Evolutionary conservation across 2,113 vertebrate genomes (phyloP).

Genomic region (Meriones unguiculatus): DNA sequence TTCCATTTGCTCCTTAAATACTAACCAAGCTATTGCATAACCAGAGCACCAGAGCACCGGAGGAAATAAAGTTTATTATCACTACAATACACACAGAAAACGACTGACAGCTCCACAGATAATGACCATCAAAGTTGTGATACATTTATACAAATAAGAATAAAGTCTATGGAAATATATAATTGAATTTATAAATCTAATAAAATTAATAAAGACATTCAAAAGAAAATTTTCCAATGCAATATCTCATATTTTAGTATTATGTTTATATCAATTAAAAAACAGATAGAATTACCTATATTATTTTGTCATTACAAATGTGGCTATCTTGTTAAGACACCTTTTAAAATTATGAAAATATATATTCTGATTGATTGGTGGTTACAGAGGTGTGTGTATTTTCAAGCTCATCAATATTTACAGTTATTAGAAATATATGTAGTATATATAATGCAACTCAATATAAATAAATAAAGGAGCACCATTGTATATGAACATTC

Average conservation of each 20-base stretch:
- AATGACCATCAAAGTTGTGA: not conserved
- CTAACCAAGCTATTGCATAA: not conserved
- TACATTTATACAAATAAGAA: not conserved
- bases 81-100: not conserved
- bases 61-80: not conserved
- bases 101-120: not conserved
- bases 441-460: not conserved
- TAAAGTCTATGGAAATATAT: not conserved
- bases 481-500: not conserved
- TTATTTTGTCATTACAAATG: not conserved
- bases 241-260: not conserved
- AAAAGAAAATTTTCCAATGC: not conserved
- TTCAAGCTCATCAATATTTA: not conserved
- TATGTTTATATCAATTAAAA: constrained; percentile 1
- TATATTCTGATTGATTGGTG: not conserved
- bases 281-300: not conserved
- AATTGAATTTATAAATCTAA: not conserved
- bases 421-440: not conserved
- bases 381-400: not conserved
- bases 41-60: not conserved
- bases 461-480: not conserved
- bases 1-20: not conserved
- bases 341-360: not conserved
- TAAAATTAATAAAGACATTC: not conserved
- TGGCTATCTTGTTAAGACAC: not conserved